phyloP scores from a whole-genome alignment of 2,113 vertebrate species.

The Chiloscyllium plagiosum region DNA sequence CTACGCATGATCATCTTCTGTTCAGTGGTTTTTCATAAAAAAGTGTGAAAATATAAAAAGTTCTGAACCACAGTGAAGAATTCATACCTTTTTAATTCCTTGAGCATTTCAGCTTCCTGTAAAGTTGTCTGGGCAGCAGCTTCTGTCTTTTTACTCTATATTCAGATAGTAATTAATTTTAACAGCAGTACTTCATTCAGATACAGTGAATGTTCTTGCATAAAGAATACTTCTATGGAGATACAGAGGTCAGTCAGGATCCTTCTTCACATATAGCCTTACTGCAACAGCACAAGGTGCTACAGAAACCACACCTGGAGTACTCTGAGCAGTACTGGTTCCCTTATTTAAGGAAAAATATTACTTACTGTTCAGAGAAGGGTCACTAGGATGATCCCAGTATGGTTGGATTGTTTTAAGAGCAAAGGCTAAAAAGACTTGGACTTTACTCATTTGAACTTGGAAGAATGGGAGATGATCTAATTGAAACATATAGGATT shows the following conservation, averaged over 20 bases:
- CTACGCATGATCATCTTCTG: background rate
- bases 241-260: background rate
- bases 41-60: background rate
- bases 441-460: too few species aligned
- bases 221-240: background rate
- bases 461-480: too few species aligned
- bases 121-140: background rate
- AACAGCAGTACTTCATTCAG: background rate
- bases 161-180: background rate
- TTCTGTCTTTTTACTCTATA: conserved; percentile 28
- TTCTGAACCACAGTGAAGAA: background rate
- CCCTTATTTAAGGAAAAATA: too few species aligned
- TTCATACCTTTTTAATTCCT: conserved; percentile 24
- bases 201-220: background rate
- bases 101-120: background rate
- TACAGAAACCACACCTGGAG: too few species aligned
- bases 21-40: background rate
- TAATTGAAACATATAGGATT: too few species aligned
- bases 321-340: too few species aligned
- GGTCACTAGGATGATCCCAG: too few species aligned
- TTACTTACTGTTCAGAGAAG: too few species aligned
- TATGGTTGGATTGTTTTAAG: too few species aligned
- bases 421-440: too few species aligned
- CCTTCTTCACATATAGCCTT: background rate
- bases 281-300: too few species aligned